Percentiles rank a stretch among this genome's conserved stretches.
phyloP scores from a whole-genome alignment of 2,888 invertebrate species.

The Danaus chrysippus region DNA sequence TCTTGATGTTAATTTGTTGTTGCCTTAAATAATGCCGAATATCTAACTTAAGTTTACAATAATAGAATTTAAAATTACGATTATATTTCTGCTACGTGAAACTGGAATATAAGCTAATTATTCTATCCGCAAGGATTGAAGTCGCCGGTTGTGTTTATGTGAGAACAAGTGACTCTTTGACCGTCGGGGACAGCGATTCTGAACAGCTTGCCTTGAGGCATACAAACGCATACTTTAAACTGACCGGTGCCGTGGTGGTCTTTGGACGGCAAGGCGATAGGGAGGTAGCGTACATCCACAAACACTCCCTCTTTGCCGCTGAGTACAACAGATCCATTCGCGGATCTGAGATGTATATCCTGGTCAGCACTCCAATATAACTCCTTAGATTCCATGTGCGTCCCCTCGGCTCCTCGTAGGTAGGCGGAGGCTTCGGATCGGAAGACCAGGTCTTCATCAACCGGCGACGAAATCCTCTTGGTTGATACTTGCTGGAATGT shows the following conservation, averaged over 20 bases:
- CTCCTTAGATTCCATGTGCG: conserved; percentile 84
- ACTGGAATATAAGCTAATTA: neutral
- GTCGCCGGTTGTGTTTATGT: conserved; percentile 79
- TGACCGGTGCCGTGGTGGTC: conserved; percentile 73
- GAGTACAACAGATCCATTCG: conserved; percentile 86
- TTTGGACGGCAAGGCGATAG: conserved; percentile 76
- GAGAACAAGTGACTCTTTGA: conserved; percentile 79
- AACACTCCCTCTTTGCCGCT: conserved; percentile 84
- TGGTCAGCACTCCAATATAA: conserved; percentile 88
- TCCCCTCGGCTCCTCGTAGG: conserved; percentile 89
- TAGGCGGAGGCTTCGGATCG: conserved; percentile 84
- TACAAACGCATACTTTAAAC: conserved; percentile 93
- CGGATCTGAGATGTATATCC: conserved; percentile 86
- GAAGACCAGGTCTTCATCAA: conserved; percentile 82
- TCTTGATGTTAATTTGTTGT: neutral
- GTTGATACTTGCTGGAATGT: conserved; percentile 79
- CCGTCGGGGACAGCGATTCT: conserved; percentile 84
- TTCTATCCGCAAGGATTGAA: conserved; percentile 82
- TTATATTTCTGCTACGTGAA: neutral
- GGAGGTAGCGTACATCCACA: conserved; percentile 85
- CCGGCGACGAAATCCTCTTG: conserved; percentile 85
- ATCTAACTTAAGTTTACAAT: neutral
- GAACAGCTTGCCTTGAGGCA: conserved; percentile 92
- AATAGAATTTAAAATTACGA: neutral
- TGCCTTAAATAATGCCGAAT: neutral